Percentiles rank a stretch among this genome's conserved stretches.
Evolutionary conservation across 2,888 invertebrate species (phyloP).

Genomic region (Hirtodrosophila duncani): DNA sequence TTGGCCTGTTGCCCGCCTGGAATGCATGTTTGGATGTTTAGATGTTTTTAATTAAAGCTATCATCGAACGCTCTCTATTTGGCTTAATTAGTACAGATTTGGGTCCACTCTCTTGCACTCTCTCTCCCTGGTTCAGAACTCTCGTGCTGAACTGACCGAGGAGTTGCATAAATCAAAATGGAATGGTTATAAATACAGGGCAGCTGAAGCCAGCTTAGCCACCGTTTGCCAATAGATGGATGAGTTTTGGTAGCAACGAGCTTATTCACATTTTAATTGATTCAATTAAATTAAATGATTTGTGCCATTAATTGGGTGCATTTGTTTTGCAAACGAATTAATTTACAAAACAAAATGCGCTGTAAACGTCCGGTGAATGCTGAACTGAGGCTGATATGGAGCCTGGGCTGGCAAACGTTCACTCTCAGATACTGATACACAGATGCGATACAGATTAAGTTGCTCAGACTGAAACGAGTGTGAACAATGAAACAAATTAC

Average conservation of each 20-base stretch:
- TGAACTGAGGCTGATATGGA: too few relatives aligned
- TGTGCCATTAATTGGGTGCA: slow-evolving; percentile 35
- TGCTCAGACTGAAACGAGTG: slow-evolving; percentile 17
- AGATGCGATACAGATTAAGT: background rate
- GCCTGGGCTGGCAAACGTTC: too few relatives aligned
- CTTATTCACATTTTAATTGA: slow-evolving; percentile 51
- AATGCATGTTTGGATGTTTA: too few relatives aligned
- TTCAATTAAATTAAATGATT: slow-evolving; percentile 46
- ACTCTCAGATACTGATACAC: too few relatives aligned
- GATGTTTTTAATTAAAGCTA: slow-evolving; percentile 24
- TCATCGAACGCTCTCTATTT: slow-evolving; percentile 18
- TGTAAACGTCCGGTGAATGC: too few relatives aligned
- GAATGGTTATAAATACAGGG: slow-evolving; percentile 27
- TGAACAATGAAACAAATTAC: slow-evolving; percentile 57
- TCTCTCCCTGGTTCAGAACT: too few relatives aligned
- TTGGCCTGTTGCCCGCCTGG: slow-evolving; percentile 8
- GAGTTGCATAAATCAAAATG: slow-evolving; percentile 22
- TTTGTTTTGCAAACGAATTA: slow-evolving; percentile 53
- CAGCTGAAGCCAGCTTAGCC: slow-evolving; percentile 28
- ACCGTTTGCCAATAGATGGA: slow-evolving; percentile 51
- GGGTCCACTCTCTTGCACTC: background rate
- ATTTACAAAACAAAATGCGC: slow-evolving; percentile 39
- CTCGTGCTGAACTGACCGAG: too few relatives aligned
- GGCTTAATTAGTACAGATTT: slow-evolving; percentile 27
- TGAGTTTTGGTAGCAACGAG: slow-evolving; percentile 47